Evolutionary conservation across 2,797 vertebrate genomes (phyloP).

Genomic region (Eospalax fontanierii): DNA sequence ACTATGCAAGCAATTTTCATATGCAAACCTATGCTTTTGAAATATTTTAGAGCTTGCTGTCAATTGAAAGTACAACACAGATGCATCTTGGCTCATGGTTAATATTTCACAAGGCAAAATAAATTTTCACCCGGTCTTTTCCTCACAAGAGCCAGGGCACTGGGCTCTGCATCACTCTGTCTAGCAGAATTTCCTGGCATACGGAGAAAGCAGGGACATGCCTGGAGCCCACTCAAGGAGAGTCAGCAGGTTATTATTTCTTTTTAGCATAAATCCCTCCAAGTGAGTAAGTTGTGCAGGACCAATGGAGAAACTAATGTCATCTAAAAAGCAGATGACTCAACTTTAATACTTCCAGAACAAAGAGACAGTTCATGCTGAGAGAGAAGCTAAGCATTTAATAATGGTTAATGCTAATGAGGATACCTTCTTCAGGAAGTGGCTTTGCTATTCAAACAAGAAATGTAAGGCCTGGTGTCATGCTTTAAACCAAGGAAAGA

Average conservation of each 20-base stretch:
- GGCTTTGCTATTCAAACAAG: not conserved
- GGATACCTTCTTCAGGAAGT: not conserved
- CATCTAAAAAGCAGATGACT: constrained; percentile 20
- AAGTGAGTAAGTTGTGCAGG: not conserved
- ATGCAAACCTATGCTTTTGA: not conserved
- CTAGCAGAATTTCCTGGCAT: not conserved
- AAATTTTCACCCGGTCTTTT: not conserved
- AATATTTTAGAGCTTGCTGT: not conserved
- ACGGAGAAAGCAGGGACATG: rapidly evolving
- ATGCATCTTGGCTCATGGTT: not conserved
- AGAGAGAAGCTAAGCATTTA: not conserved
- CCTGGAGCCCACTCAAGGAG: not conserved
- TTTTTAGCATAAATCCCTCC: constrained; percentile 8
- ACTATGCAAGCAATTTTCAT: not conserved
- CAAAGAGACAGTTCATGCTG: constrained; percentile 31
- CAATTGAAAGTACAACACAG: not conserved
- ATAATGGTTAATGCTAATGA: not conserved
- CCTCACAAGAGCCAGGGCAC: not conserved
- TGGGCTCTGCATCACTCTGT: not conserved
- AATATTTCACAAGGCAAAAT: not conserved
- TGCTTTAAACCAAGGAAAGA: not conserved
- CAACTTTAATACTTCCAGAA: not conserved
- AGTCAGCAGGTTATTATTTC: not conserved
- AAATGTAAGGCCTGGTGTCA: not conserved
- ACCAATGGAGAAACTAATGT: not conserved